Evolutionary conservation across 2,113 vertebrate genomes (phyloP).

Genomic region (Planiliza haematocheilus): DNA sequence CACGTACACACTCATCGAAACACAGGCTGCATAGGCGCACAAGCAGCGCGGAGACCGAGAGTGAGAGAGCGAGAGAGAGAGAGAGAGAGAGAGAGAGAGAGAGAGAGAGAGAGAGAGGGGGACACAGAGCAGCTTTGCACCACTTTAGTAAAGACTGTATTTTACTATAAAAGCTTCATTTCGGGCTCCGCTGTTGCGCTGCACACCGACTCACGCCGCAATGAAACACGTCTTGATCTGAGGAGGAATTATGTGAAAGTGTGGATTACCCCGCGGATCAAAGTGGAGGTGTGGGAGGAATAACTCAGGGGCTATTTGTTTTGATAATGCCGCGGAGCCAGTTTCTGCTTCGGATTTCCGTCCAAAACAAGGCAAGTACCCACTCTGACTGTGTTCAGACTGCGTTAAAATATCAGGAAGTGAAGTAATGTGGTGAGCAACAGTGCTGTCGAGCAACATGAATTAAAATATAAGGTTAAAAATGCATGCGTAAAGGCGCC

Average conservation of each 20-base stretch:
- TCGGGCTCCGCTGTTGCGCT: constrained; percentile 37
- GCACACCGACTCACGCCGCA: background rate
- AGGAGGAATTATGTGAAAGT: constrained; percentile 49
- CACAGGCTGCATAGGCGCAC: constrained; percentile 61
- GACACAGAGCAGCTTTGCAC: constrained; percentile 70
- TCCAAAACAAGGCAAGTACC: constrained; percentile 75
- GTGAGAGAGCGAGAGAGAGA: background rate
- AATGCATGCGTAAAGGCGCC: constrained; percentile 36
- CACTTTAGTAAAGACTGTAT: constrained; percentile 57
- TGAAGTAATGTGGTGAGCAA: constrained; percentile 39
- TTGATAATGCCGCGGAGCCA: constrained; percentile 69
- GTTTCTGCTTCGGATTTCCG: constrained; percentile 59
- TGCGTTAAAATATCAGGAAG: constrained; percentile 33
- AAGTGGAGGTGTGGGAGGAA: constrained; percentile 64
- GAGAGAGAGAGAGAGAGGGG: background rate
- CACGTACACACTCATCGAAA: constrained; percentile 32
- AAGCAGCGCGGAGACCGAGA: constrained; percentile 49
- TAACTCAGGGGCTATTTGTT: constrained; percentile 38
- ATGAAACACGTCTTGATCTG: constrained; percentile 7
- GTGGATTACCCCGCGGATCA: constrained; percentile 43
- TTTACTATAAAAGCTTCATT: constrained; percentile 48
- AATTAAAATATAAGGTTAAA: constrained; percentile 18
- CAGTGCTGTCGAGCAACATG: constrained; percentile 25
- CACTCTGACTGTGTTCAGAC: constrained; percentile 9
- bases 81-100: background rate